These are phyloP conservation scores for Paramormyrops kingsleyae DNA, from an alignment of 2,113 vertebrate genomes.

Conservation along the genomic window DNA sequence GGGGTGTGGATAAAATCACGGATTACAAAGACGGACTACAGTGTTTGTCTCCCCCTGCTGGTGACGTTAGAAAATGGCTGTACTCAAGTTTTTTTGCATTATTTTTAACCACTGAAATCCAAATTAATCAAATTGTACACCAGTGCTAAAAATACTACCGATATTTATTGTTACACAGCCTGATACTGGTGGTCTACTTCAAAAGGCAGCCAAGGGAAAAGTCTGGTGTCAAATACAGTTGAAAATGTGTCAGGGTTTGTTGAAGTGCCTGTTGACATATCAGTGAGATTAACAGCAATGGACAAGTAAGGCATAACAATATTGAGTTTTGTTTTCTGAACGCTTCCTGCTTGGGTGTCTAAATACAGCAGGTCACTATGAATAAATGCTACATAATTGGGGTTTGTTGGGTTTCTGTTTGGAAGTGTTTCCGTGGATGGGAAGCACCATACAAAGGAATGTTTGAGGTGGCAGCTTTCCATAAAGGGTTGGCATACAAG, in stretches of 20 bases:
- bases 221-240: not conserved
- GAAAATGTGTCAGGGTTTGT: not conserved
- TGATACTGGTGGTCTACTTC: not conserved
- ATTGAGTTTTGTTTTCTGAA: not conserved
- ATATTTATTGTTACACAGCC: not conserved
- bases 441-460: constrained; percentile 4
- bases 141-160: not conserved
- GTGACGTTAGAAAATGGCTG: not conserved
- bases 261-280: not conserved
- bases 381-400: not conserved
- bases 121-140: not conserved
- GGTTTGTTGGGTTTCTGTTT: not conserved
- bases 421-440: not conserved
- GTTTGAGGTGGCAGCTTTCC: constrained; percentile 13
- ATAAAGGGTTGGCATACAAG: constrained; percentile 36
- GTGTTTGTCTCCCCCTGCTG: constrained; percentile 14
- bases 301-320: not conserved
- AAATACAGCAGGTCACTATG: not conserved
- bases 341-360: not conserved
- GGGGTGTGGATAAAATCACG: too few relatives aligned
- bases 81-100: not conserved
- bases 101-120: not conserved
- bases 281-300: not conserved
- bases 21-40: not conserved
- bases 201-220: not conserved